Evolutionary conservation across 1,140 invertebrate genomes (phyloP), one percentile per base, ranked within the genome.

Genomic region (Macrotrachela quadricornifera): DNA sequence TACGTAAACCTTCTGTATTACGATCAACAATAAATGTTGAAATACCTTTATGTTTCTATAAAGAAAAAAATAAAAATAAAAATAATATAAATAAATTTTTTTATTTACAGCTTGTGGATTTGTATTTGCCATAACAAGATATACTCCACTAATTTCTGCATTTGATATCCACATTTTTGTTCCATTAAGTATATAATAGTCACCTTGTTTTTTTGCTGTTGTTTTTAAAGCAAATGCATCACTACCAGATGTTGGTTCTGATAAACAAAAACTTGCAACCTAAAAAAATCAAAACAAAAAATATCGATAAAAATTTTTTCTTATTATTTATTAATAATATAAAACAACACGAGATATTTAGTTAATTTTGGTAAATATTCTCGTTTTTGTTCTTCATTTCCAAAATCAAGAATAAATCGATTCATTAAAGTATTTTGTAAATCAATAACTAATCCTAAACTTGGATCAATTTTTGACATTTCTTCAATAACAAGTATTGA

Each of bases 351-450:
- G 60, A 62, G 71, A 56, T 71, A 60, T 47, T 61, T 71, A 37
- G 69, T 66, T 17, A 77, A 61, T 55, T 62, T 62, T 6, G 76
- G 68, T 15, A 79, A 65, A 62, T 78, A 79, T 58, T 74, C 75
- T 38, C 73, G 55, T 58, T 77, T 78, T 60, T 78, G 77, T 59
- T 76, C 74, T 49, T 71, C 59, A n/a, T 70, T 76, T 18, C 74
- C 77, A 49, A 70, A 62, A 46, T 71, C 64, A 6, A 62, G 59
- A 39, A 79, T 60, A 11, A 77, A 69, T 1, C 80, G 80, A 67
- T 84, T 86, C 1, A 92, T 80, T 8, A 96, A 68, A 0, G 91
- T 94, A 61, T 92, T 94, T 59, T 94, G 90, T 56, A 94, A 82
- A 63, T 94, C 88, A 21, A 85, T 82, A 10, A 84, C 73, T 1